Conservation (phyloP, 2,113 vertebrate genomes). For the Probosciger aterrimus region DNA sequence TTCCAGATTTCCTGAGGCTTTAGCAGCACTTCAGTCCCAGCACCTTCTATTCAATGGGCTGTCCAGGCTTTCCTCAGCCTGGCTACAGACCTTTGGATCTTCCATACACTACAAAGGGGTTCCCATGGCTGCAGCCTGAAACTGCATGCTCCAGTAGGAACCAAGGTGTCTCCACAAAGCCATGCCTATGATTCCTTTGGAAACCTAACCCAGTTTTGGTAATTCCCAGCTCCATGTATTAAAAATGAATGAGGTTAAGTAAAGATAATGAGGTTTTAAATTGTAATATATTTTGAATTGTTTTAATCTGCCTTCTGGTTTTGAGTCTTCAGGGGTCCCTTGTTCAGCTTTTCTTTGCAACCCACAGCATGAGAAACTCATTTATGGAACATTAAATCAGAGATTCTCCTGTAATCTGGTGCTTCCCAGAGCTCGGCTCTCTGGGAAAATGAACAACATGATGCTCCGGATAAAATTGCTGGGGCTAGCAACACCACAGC, state of each 20-base stretch:
- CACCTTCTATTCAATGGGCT: neutral
- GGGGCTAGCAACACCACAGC: neutral
- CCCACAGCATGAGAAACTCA: neutral
- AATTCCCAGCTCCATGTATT: neutral
- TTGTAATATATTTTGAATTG: neutral
- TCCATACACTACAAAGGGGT: neutral
- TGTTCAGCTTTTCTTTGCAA: neutral
- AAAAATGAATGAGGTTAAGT: neutral
- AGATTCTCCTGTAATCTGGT: neutral
- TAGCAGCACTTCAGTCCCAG: neutral
- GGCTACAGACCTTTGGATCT: neutral
- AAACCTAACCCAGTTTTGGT: neutral
- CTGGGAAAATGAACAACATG: neutral
- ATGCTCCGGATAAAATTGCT: neutral
- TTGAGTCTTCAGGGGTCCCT: neutral
- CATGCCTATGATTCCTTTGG: neutral
- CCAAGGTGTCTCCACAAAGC: neutral
- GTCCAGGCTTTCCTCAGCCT: neutral
- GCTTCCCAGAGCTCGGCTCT: neutral
- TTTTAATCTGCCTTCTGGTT: slow-evolving; percentile 31
- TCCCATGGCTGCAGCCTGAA: neutral
- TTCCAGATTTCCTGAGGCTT: neutral
- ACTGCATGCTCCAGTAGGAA: rapidly evolving
- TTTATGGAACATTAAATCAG: neutral
- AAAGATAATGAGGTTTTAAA: slow-evolving; percentile 11